Evolutionary conservation across 2,113 vertebrate genomes (phyloP).

Genomic region (Melanocharis versteri): DNA sequence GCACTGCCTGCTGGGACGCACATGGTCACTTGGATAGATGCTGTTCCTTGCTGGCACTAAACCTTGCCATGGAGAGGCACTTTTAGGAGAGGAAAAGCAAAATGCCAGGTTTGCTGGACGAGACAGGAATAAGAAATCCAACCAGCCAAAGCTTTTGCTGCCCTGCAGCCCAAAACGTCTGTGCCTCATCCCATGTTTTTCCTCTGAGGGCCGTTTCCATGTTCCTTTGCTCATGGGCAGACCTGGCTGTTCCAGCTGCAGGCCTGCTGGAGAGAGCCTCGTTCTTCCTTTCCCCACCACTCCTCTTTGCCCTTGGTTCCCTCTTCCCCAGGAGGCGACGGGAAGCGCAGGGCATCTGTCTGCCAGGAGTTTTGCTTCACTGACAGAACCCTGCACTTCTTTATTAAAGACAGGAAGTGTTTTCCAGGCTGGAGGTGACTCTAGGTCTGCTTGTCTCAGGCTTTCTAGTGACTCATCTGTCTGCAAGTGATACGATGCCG

Average conservation of each 20-base stretch:
- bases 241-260: not conserved
- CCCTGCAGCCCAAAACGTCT: not conserved
- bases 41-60: not conserved
- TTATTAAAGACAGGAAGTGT: not conserved
- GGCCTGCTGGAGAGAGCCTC: not conserved
- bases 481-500: conserved; percentile 23
- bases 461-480: conserved; percentile 62
- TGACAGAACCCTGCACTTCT: not conserved
- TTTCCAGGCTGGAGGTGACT: conserved; percentile 61
- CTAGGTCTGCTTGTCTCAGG: conserved; percentile 24
- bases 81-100: not conserved
- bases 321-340: not conserved
- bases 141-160: not conserved
- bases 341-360: not conserved
- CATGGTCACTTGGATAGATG: not conserved
- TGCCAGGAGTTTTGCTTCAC: not conserved
- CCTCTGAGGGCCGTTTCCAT: not conserved
- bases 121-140: not conserved
- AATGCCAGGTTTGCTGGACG: not conserved
- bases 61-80: not conserved
- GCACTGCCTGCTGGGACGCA: not conserved
- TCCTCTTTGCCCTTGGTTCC: not conserved
- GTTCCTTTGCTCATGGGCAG: not conserved
- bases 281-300: rapidly evolving
- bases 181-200: not conserved